Evolutionary conservation across 2,888 invertebrate species (phyloP).

Genomic region (Metalampra italica): DNA sequence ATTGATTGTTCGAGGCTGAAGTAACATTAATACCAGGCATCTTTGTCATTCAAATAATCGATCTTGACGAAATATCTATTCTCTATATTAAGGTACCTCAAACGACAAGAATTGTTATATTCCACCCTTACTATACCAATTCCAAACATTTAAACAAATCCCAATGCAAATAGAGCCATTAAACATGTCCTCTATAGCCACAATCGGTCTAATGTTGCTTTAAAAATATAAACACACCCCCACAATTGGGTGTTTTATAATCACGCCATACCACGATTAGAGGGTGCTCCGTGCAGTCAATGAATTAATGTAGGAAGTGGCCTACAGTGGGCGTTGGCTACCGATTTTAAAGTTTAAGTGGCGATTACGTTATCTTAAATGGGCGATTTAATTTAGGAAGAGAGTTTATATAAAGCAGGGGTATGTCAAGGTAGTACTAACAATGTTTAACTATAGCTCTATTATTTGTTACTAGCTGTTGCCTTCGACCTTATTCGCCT

Average conservation of each 20-base stretch:
- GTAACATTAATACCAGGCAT: no score
- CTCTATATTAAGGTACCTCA: no score
- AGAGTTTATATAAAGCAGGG: no score
- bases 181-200: constrained; percentile 25
- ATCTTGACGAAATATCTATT: no score
- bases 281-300: constrained; percentile 33
- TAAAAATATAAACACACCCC: constrained; percentile 38
- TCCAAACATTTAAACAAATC: not conserved
- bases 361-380: constrained; percentile 12
- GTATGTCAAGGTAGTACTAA: not conserved
- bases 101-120: no score
- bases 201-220: constrained; percentile 22
- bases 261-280: constrained; percentile 66
- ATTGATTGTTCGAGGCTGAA: no score
- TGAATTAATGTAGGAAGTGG: constrained; percentile 55
- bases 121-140: not conserved
- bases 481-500: no score
- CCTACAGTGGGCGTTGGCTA: constrained; percentile 1
- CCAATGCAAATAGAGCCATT: constrained; percentile 28
- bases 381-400: not conserved
- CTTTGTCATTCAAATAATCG: no score
- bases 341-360: constrained; percentile 4
- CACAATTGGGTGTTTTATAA: constrained; percentile 46
- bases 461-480: no score
- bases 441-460: no score